Base-by-base conservation (phyloP, 2,797 vertebrate genomes). In the Pseudomugil gertrudae region DNA sequence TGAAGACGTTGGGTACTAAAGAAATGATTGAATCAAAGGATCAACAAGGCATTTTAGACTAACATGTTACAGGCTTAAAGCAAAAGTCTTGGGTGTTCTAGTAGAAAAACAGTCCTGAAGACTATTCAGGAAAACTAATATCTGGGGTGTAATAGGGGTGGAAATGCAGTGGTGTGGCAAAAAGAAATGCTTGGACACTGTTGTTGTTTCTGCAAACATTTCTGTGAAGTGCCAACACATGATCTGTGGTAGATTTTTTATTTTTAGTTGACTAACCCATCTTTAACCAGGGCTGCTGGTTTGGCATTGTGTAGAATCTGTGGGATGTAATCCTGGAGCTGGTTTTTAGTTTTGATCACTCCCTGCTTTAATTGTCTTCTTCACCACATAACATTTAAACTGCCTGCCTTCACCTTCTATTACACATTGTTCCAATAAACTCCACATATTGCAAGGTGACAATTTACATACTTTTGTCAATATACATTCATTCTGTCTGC, bases 341-440 rank as follows among this genome's bases (percentile, higher is more conserved):
- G 45, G 7, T 69, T 53, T 68, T 30, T 65, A 63, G 47, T 53
- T 24, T 43, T 48, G 26, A 66, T 72, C 9, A 0, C 36, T 62
- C 57, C 72, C 50, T 63, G 50, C 73, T 10, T 52, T 2, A 27
- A 36, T 38, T 74, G 40, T 69, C 66, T 35, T 63, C n/a, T 56
- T 48, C 55, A 58, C 52, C 38, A 57, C 51, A 59, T 72, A 63
- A 74, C 66, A 86, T 35, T 57, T 30, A 48, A 23, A 14, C 26
- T 33, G 26, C 17, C 5, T 48, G 21, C 52, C 48, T 21, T 51
- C 38, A 4, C n/a, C 26, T 35, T 23, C 21, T 48, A 3, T 57
- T 21, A 23, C 48, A 24, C 27, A 51, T 36, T 47, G 30, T 38
- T 43, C 61, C 53, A 63, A 63, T 66, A 43, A 57, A 51, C 21